phyloP scores from a whole-genome alignment of 1,140 invertebrate species.

The Diachasma alloeum region DNA sequence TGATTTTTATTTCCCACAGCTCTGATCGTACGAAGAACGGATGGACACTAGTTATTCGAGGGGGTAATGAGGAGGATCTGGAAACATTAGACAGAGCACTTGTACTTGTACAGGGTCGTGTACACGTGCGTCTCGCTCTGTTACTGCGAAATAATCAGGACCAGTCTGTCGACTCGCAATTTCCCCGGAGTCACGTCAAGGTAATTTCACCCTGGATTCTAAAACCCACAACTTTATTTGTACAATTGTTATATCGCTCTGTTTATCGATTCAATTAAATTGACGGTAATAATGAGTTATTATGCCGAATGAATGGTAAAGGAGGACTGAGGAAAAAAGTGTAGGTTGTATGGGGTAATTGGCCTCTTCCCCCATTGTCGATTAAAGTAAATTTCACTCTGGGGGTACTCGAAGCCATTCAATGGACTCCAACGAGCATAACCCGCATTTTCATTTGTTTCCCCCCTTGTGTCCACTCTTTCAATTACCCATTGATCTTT shows the following conservation, averaged over 20 bases:
- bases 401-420: conserved; percentile 1
- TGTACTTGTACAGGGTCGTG: conserved; percentile 43
- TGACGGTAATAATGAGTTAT: conserved; percentile 23
- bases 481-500: conserved; percentile 20
- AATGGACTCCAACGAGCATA: not conserved
- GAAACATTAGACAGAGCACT: conserved; percentile 53
- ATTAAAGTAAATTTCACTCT: conserved; percentile 17
- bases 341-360: conserved; percentile 11
- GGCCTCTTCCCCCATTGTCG: conserved; percentile 20
- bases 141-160: conserved; percentile 40
- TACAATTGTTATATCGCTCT: not conserved
- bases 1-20: conserved; percentile 39
- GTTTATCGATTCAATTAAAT: conserved; percentile 19
- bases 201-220: conserved; percentile 35
- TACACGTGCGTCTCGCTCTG: conserved; percentile 43
- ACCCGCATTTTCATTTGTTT: conserved; percentile 21
- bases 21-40: conserved; percentile 48
- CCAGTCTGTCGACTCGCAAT: conserved; percentile 38
- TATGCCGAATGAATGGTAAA: conserved; percentile 18
- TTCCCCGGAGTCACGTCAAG: conserved; percentile 50
- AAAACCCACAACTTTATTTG: not conserved
- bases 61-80: conserved; percentile 39
- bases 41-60: conserved; percentile 49
- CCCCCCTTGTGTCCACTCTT: conserved; percentile 3
- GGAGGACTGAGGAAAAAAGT: not conserved